Base-by-base conservation (phyloP, 2,113 vertebrate species). In the Zosterops lateralis region DNA sequence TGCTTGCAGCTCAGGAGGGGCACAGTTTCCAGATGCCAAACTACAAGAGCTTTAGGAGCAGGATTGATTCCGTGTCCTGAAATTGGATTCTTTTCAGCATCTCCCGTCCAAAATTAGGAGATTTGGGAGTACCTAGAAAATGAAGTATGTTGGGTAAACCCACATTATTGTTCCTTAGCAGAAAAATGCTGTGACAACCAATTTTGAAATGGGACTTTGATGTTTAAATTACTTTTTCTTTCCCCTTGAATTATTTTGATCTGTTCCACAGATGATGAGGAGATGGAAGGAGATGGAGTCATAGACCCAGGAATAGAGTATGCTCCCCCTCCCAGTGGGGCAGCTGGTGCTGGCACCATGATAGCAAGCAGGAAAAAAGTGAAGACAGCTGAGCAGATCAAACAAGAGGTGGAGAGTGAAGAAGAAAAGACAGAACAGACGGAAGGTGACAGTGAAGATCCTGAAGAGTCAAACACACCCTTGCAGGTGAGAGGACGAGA, bases 301-400 rank as follows among this genome's bases (percentile, higher is more conserved):
- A 99, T 99, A 58, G 99, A 99, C 94, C 99, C 99, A 0, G 99
- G 99, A 61, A 99, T 99, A 92, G 99, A 99, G 96, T 99, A 99
- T 2, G 21, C 98, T 4, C 99, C 99, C 1, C 98, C 98, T 25
- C 96, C 98, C n/a, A 96, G 96, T 51, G 92, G 98, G 31, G 76
- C 96, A 21, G 92, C 89, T 1, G 64, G 97, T 51, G 91, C 97
- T 50, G 97, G 97, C 17, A 83, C 96, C 26, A 86, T 97, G 51
- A 68, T 97, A 12, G 86, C 97, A 32, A 92, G 97, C 54, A 98
- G 98, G 20, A 99, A 99, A 96, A 99, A 99, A 90, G 98, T 98
- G 76, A 98, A 98, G 82, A 97, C 96, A 0, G 97, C 97, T 0
- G 97, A 98, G 34, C 98, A 99, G 83, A 99, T 99, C 92, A 99